Base-by-base conservation (phyloP, 2,113 vertebrate species). In the Jaculus jaculus region DNA sequence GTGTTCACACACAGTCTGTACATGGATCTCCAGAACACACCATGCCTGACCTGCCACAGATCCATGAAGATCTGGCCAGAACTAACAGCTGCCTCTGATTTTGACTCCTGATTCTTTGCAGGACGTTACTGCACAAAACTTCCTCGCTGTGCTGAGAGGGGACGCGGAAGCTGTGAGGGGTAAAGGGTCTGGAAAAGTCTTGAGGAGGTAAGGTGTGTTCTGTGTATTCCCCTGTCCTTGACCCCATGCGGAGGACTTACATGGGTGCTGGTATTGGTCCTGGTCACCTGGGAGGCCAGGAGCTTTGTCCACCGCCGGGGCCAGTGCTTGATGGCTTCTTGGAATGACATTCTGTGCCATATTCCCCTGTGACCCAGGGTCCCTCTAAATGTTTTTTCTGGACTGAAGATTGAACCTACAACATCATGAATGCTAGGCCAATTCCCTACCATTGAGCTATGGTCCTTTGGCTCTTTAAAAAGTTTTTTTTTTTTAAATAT, bases 81-180 rank as follows among this genome's bases (percentile, higher is more conserved):
- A 39, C 68, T 5, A 26, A 26, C 34, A 71, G 74, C 61, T 77
- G 24, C 34, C 3, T 92, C 89, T 75, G 72, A 28, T 39, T 28
- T 28, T 95, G 37, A 85, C 83, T 78, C 39, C 87, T 63, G 3
- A 84, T 73, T 87, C 90, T 90, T 32, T 90, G 16, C 34, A 99
- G 99, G 98, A 98, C 78, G 99, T 99, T 93, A 99, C 99, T n/a
- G 99, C 99, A 15, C 81, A 98, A 37, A 99, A 99, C 96, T 99
- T 99, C 98, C 98, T 99, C 95, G 99, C 99, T 0, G 98, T 99
- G 95, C 97, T 99, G 96, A 98, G 98, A 97, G 99, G 99, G 0
- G 99, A 99, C 65, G 92, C 69, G 0, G 97, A 98, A 65, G 98
- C 97, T 18, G 80, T 99, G 85, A 99, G 98, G 82, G 99, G 99